Conservation (phyloP, 2,113 vertebrate species). For the Willisornis vidua region DNA sequence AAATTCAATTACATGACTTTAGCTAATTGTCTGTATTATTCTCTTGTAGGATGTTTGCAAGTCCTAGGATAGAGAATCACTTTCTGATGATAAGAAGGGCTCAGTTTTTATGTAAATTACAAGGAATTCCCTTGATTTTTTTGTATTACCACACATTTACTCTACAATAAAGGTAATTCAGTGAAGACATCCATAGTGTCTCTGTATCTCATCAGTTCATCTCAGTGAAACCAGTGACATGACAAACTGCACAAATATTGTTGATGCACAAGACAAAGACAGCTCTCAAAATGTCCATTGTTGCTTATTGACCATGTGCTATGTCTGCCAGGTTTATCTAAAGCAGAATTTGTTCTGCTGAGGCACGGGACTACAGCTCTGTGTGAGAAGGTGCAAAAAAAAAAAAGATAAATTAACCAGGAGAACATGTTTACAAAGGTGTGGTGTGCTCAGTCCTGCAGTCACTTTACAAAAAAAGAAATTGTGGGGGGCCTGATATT, state of each 20-base stretch:
- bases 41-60: background rate
- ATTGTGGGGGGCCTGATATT: background rate
- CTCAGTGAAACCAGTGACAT: background rate
- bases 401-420: background rate
- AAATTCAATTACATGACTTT: background rate
- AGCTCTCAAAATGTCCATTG: background rate
- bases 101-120: background rate
- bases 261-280: background rate
- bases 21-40: background rate
- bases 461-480: background rate
- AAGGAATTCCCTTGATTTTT: background rate
- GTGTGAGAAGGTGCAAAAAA: background rate
- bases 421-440: background rate
- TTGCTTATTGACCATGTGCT: background rate
- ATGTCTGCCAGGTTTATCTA: background rate
- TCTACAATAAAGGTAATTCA: background rate
- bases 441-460: background rate
- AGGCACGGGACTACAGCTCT: background rate
- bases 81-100: background rate
- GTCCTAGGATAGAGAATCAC: background rate
- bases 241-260: background rate
- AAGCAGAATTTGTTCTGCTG: background rate
- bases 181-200: background rate
- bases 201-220: background rate
- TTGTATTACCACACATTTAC: background rate